Base-by-base conservation (phyloP, 2,888 invertebrate species). In the Pandemis corylana region DNA sequence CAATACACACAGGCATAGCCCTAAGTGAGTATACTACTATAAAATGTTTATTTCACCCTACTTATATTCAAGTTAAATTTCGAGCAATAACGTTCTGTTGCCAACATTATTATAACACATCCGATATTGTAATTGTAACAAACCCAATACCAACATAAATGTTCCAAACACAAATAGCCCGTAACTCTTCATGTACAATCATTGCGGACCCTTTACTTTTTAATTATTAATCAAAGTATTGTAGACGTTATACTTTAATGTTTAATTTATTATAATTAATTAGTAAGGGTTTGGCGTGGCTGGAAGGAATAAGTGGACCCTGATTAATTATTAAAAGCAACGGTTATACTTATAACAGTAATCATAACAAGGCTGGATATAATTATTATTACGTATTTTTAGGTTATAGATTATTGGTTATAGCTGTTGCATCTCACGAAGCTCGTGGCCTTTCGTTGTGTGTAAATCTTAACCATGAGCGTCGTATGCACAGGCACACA, bases 271-370 rank as follows among this genome's bases (percentile, higher is more conserved):
- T 68, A 66, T 62, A 72, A 62, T 61, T 74, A 62, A 67, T 74
- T 74, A 70, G 61, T 66, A 74, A 72, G 62, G 61, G 59, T 75
- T 74, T 75, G 67, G 66, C 62, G 36, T 80, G 81, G 77, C 78
- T 87, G 89, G 89, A 89, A 87, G 88, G 88, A 88, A 83, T 87
- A 70, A 78, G 78, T 89, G 89, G 89, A 86, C 88, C 89, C 87
- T 83, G 83, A 80, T 81, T 81, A 53, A 70, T 68, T 68, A 53
- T 63, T 41, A 66, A 77, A 68, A 63, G 53, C 66, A 63, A 67
- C 53, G 12, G n/a, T 65, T 41, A 56, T 49, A 42, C 10, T 65
- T 41, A 56, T 49, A 42, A n/a, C 15, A 49, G 15, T 68, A 41
- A 41, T 53, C 42, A 42, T 42, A 59, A 44, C 46, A 49, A 46